Evolutionary conservation across 2,888 invertebrate genomes (phyloP), one percentile per base, ranked within the genome.

Genomic region (Priocnemis perturbator): DNA sequence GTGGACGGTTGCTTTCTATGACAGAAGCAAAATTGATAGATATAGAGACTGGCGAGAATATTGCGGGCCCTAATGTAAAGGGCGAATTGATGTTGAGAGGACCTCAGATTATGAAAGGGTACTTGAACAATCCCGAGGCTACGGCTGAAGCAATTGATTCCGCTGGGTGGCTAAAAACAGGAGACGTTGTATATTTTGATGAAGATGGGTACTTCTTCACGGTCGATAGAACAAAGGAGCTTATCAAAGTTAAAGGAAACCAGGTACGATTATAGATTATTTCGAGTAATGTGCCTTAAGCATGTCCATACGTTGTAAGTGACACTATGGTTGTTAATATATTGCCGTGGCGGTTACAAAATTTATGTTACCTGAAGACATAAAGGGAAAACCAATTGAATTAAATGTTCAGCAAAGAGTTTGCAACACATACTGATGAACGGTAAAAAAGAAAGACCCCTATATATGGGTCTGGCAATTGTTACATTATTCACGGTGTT

Each of bases 91-190:
- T 93, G 63, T 89, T 95, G 0, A 92, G 92, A 69, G 96, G 96
- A 0, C 95, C 96, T 0, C 95, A 96, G 89, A 92, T 96, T 0
- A 96, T 96, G 95, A 90, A 91, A 69, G 95, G 95, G 0, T 97
- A 97, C 86, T 91, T 92, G 73, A 92, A 95, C 74, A 94, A 95
- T 82, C 92, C 93, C 0, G 90, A 94, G 84, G 96, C 95, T 0
- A 97, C 94, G 9, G 89, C 90, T 14, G 92, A 94, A 9, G 91
- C 91, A 9, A 92, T 96, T 72, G 91, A 91, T 66, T 92, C 93
- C 45, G 94, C 94, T 2, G 81, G 80, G 2, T 86, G 81, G 81
- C 62, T 81, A 20, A 79, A 78, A 50, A 83, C 82, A 0, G 85
- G 85, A 30, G 84, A 86, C 74, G 59, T 85, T 15, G 77, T 73